A percentile compares a stretch with the other conserved stretches of the same genome.
Conservation (phyloP, 2,113 vertebrate genomes). For the Gavia stellata region DNA sequence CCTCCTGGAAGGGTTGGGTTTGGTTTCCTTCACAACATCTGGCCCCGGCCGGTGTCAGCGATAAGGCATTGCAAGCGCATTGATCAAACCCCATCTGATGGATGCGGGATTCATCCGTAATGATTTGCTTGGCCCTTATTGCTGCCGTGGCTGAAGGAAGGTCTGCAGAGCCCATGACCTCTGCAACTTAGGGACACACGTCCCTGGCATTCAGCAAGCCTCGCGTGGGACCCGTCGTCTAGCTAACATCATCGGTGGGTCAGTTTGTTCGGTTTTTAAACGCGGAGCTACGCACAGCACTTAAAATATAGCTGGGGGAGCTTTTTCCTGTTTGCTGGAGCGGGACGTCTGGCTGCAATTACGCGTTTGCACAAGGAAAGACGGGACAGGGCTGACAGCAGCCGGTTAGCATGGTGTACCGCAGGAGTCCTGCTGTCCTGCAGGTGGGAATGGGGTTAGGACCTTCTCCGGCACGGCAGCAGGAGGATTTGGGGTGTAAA, state of each 20-base stretch:
- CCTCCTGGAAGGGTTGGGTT: background rate
- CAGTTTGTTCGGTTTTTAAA: background rate
- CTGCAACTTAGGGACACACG: background rate
- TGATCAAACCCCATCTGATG: background rate
- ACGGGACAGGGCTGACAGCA: background rate
- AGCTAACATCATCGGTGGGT: background rate
- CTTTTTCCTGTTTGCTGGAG: background rate
- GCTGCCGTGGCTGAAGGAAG: background rate
- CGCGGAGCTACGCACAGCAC: background rate
- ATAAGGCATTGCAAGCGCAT: background rate
- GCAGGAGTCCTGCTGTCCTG: background rate
- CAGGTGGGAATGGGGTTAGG: background rate
- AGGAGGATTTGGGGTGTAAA: background rate
- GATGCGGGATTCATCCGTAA: background rate
- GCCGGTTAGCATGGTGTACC: background rate
- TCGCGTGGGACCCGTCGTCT: accelerated
- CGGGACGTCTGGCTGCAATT: background rate
- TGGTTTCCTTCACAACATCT: background rate
- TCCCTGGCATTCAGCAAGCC: too few relatives aligned
- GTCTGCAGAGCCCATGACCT: background rate
- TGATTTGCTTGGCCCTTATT: background rate
- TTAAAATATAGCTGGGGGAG: too few relatives aligned
- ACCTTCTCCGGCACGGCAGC: background rate
- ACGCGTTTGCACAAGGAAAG: background rate
- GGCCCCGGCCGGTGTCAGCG: accelerated